Conservation (phyloP, 2,113 vertebrate species). For the Oxyura jamaicensis region DNA sequence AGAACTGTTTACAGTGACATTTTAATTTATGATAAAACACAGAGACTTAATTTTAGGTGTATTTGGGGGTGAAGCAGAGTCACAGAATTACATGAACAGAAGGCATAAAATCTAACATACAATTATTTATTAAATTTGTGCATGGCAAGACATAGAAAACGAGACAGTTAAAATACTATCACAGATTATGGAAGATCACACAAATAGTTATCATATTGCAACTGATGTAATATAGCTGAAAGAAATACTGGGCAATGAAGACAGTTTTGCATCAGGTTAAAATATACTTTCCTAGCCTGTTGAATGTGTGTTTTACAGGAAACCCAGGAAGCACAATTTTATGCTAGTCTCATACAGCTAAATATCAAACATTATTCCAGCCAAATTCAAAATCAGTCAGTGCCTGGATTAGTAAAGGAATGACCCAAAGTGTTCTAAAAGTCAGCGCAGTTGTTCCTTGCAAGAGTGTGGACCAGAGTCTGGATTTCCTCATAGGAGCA, state of each 20-base stretch:
- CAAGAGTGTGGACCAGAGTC: not conserved
- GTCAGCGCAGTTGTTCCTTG: not conserved
- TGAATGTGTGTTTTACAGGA: not conserved
- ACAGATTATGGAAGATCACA: not conserved
- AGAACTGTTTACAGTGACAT: constrained; percentile 10
- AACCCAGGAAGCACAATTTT: not conserved
- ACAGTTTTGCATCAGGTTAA: not conserved
- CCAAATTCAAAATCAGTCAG: not conserved
- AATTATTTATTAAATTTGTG: not conserved
- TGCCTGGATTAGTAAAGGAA: not conserved
- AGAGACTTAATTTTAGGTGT: constrained; percentile 6
- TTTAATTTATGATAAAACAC: constrained; percentile 1
- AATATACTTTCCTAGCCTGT: not conserved
- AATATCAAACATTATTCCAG: not conserved
- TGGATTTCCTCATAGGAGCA: not conserved
- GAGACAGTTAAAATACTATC: not conserved
- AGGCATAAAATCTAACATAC: not conserved
- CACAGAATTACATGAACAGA: not conserved
- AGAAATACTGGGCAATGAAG: not conserved
- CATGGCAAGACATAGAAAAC: not conserved
- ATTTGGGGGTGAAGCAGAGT: not conserved
- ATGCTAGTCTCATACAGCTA: not conserved
- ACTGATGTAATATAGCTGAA: not conserved
- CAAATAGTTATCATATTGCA: not conserved
- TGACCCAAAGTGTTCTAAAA: not conserved